Percentiles rank a stretch among this genome's conserved stretches.
Evolutionary conservation across 2,113 vertebrate genomes (phyloP).

Genomic region (Eurystomus gularis): DNA sequence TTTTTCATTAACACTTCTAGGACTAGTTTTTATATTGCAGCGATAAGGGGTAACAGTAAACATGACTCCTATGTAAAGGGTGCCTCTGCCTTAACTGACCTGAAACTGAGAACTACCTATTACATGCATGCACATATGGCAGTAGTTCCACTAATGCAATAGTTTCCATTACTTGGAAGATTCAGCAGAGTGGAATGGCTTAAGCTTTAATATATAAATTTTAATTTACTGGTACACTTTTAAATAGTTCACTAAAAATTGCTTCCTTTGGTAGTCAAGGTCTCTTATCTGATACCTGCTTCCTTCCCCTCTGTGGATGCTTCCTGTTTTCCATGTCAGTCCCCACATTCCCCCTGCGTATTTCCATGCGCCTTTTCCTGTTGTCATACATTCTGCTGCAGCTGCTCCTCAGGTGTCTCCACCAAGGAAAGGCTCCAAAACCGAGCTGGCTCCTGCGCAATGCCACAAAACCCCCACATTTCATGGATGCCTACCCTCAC

Average conservation of each 20-base stretch:
- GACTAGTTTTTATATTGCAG: neutral
- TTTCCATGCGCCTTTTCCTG: conserved; percentile 23
- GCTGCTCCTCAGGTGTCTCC: conserved; percentile 18
- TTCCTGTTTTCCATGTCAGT: conserved; percentile 52
- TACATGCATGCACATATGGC: accelerated
- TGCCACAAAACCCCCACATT: neutral
- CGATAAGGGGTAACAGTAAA: neutral
- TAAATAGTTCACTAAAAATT: conserved; percentile 1
- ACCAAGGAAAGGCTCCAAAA: neutral
- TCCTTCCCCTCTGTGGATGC: neutral
- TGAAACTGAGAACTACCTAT: neutral
- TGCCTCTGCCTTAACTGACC: neutral
- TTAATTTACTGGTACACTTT: neutral
- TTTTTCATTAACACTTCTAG: neutral
- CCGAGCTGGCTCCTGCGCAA: accelerated
- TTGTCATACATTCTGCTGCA: conserved; percentile 12
- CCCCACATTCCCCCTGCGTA: neutral
- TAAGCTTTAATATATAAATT: neutral
- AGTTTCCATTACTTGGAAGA: neutral
- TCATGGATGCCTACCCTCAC: accelerated
- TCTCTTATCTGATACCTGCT: conserved; percentile 15
- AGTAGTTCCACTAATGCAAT: neutral
- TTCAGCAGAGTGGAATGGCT: neutral
- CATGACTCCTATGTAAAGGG: neutral
- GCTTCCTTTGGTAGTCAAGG: conserved; percentile 2